A percentile compares a stretch with the other conserved stretches of the same genome.
These are phyloP conservation scores for Hyles vespertilio DNA, from an alignment of 1,140 invertebrate species.

Conservation along the genomic window DNA sequence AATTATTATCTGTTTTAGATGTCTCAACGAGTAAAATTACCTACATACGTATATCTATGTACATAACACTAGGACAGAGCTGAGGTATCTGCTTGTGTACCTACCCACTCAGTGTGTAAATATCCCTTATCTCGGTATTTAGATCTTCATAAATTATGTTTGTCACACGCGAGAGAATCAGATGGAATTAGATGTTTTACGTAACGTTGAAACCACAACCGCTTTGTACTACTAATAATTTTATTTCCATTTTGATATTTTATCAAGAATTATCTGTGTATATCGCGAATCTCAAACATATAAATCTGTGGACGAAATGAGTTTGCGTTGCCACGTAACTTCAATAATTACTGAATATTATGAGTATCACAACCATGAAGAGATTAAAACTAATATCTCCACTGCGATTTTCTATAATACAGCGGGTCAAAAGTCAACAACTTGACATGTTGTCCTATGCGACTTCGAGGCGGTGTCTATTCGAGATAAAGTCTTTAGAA, in stretches of 20 bases:
- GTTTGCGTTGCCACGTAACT: too few relatives aligned
- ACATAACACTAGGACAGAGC: slow-evolving; percentile 67
- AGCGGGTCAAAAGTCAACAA: slow-evolving; percentile 48
- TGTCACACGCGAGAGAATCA: slow-evolving; percentile 63
- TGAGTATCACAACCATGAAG: too few relatives aligned
- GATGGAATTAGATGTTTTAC: slow-evolving; percentile 44
- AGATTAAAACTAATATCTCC: too few relatives aligned
- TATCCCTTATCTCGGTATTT: slow-evolving; percentile 70
- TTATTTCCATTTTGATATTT: slow-evolving; percentile 8
- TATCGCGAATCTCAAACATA: slow-evolving; percentile 1
- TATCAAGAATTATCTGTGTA: background rate
- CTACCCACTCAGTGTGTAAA: slow-evolving; percentile 59
- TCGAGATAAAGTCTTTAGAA: slow-evolving; percentile 57
- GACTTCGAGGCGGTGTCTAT: slow-evolving; percentile 29
- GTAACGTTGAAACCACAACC: slow-evolving; percentile 19
- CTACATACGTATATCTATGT: slow-evolving; percentile 67
- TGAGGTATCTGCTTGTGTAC: slow-evolving; percentile 60
- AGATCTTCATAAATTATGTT: slow-evolving; percentile 75
- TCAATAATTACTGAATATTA: too few relatives aligned
- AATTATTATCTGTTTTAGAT: slow-evolving; percentile 64
- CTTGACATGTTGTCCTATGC: slow-evolving; percentile 38
- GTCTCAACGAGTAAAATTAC: slow-evolving; percentile 69
- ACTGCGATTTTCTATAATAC: too few relatives aligned
- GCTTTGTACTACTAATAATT: background rate
- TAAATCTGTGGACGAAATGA: too few relatives aligned